Conservation (phyloP, 2,797 vertebrate species). For the Cyprinodon diabolis region DNA sequence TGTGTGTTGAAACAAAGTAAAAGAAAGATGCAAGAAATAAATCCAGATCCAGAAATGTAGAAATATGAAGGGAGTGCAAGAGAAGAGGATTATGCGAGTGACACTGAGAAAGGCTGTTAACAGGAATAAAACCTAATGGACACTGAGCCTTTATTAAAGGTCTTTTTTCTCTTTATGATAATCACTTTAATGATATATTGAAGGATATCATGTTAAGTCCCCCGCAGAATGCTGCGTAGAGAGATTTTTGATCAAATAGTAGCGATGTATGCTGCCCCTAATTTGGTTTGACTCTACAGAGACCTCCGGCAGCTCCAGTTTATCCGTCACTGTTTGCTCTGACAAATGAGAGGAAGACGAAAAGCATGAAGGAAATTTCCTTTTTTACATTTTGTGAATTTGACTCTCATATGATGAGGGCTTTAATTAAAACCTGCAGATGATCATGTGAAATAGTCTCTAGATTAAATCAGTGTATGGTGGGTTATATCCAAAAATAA, state of each 20-base stretch:
- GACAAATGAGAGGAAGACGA: neutral
- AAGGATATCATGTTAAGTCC: conserved; percentile 6
- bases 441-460: neutral
- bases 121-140: conserved; percentile 12
- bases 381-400: neutral
- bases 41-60: neutral
- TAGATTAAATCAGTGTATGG: conserved; percentile 5
- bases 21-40: neutral
- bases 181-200: conserved; percentile 7
- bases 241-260: neutral
- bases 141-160: neutral
- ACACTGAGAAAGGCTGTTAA: neutral
- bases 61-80: neutral
- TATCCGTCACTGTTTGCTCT: neutral
- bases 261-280: neutral
- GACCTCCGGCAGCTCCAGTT: neutral
- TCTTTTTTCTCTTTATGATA: neutral
- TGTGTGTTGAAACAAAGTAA: neutral
- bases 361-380: neutral
- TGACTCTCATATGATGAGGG: conserved; percentile 2
- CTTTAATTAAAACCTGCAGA: neutral
- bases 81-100: neutral
- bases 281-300: neutral
- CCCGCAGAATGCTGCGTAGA: neutral
- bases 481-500: neutral